These are phyloP conservation scores for Diarsia dahlii DNA, from an alignment of 2,888 invertebrate genomes.

Conservation along the genomic window DNA sequence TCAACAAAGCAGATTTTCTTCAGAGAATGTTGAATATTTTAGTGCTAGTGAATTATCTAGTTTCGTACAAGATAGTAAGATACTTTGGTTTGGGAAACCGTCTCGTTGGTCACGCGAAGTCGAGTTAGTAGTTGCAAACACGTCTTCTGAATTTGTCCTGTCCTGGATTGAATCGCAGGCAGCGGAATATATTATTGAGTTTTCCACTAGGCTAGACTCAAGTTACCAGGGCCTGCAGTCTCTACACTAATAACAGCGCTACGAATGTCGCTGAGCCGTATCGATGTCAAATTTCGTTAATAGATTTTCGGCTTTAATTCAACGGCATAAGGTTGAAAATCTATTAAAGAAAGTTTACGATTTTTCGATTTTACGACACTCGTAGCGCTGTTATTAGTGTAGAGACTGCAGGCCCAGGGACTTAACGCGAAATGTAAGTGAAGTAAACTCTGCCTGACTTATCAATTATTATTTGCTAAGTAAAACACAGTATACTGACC, in stretches of 20 bases:
- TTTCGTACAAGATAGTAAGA: neutral
- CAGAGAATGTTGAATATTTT: slow-evolving; percentile 37
- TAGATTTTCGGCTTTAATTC: no score
- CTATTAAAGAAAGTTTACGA: no score
- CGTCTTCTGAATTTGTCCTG: no score
- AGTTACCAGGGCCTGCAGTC: neutral
- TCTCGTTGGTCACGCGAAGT: neutral
- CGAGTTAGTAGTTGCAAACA: neutral
- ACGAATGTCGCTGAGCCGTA: no score
- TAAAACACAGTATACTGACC: slow-evolving; percentile 91
- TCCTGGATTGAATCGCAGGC: neutral
- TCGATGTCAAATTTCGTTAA: no score
- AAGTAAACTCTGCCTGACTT: neutral
- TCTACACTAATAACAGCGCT: no score
- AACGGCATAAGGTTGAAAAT: no score
- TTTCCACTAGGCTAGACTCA: neutral
- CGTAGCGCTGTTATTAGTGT: no score
- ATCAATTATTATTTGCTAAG: neutral
- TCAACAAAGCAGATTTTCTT: slow-evolving; percentile 59
- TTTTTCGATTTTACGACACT: no score
- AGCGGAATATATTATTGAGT: neutral
- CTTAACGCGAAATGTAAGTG: neutral
- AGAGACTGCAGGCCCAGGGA: no score
- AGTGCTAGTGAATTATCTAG: slow-evolving; percentile 36
- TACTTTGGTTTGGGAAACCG: slow-evolving; percentile 3